Evolutionary conservation across 2,888 invertebrate species (phyloP).

Genomic region (Agonum fuliginosum): DNA sequence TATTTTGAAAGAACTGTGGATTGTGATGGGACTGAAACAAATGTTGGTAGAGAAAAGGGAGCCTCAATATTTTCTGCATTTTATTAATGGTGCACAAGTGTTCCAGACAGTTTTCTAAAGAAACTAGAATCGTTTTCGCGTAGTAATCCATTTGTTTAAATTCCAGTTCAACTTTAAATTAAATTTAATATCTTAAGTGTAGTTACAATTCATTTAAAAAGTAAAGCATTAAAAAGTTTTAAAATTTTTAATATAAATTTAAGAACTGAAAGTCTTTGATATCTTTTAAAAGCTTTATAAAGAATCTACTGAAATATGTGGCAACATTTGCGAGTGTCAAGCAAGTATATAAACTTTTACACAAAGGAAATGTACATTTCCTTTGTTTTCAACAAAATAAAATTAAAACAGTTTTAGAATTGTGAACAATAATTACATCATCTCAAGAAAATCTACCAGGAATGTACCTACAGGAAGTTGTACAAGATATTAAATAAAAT

Average conservation of each 20-base stretch:
- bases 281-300: conserved; percentile 11
- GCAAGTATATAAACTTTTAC: conserved; percentile 20
- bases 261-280: conserved; percentile 25
- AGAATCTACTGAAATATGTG: conserved; percentile 22
- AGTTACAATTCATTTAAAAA: conserved; percentile 20
- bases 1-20: too few species aligned
- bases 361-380: conserved; percentile 12
- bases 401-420: conserved; percentile 9
- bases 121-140: not conserved
- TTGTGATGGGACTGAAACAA: too few species aligned
- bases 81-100: conserved; percentile 10
- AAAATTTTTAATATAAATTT: conserved; percentile 32
- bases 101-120: conserved; percentile 2
- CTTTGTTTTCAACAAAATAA: conserved; percentile 24
- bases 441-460: not conserved
- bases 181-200: conserved; percentile 13
- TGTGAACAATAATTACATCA: conserved; percentile 1
- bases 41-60: too few species aligned
- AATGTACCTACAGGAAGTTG: too few species aligned
- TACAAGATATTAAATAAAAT: too few species aligned
- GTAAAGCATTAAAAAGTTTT: conserved; percentile 9
- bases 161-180: conserved; percentile 7
- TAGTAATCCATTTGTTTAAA: not conserved
- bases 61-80: conserved; percentile 3
- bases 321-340: not conserved